phyloP scores from a whole-genome alignment of 2,888 invertebrate species.

The Aphidoletes aphidimyza region DNA sequence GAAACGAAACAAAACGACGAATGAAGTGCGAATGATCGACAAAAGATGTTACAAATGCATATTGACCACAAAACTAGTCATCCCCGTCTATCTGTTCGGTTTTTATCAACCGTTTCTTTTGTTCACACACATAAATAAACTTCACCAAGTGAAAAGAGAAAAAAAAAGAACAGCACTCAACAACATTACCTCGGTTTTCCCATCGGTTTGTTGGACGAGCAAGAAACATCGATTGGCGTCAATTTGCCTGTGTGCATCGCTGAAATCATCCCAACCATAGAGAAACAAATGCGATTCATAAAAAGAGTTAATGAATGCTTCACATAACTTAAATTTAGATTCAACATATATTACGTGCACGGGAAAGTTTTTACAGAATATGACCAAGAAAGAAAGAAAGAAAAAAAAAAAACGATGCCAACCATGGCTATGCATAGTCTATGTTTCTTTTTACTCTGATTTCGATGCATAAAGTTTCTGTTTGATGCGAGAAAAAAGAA shows the following conservation, averaged over 20 bases:
- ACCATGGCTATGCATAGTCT: too few relatives aligned
- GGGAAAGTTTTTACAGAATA: not conserved
- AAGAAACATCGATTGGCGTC: conserved; percentile 1
- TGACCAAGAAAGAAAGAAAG: too few relatives aligned
- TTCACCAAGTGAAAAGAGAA: not conserved
- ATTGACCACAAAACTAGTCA: not conserved
- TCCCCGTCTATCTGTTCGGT: not conserved
- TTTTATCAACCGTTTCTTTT: too few relatives aligned
- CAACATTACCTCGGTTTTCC: not conserved
- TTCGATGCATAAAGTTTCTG: too few relatives aligned
- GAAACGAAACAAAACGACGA: too few relatives aligned
- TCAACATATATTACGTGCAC: not conserved
- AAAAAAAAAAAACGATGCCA: too few relatives aligned
- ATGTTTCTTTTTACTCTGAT: too few relatives aligned
- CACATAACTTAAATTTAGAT: conserved; percentile 26
- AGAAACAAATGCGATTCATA: not conserved
- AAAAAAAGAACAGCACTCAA: not conserved
- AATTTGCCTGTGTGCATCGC: not conserved
- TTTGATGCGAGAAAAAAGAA: too few relatives aligned
- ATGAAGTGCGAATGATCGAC: conserved; percentile 6
- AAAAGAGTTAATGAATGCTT: conserved; percentile 28
- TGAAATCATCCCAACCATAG: not conserved
- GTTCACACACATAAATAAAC: not conserved
- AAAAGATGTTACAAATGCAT: not conserved
- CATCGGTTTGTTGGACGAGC: not conserved